Evolutionary conservation across 2,888 invertebrate genomes (phyloP).

Genomic region (Bugula neritina): DNA sequence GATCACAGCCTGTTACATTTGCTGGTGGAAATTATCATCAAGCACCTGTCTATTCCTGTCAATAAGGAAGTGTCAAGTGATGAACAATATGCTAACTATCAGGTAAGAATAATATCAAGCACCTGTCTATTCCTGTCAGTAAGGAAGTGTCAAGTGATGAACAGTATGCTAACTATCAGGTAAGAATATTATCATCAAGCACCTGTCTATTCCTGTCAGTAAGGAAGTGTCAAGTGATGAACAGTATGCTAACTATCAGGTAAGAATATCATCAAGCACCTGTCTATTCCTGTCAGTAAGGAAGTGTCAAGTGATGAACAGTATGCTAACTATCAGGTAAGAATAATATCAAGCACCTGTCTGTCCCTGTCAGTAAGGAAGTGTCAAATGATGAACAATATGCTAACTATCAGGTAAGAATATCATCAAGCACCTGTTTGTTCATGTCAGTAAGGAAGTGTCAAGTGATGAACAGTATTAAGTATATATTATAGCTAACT

Average conservation of each 20-base stretch:
- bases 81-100: neutral
- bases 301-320: too few species aligned
- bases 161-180: too few species aligned
- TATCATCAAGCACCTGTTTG: neutral
- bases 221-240: neutral
- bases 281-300: neutral
- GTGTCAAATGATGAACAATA: neutral
- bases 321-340: too few species aligned
- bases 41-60: neutral
- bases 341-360: neutral
- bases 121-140: neutral
- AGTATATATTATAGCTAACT: too few species aligned
- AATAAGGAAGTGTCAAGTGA: neutral
- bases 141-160: too few species aligned
- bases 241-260: neutral
- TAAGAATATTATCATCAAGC: neutral
- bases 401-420: neutral
- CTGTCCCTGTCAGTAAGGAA: neutral
- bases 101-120: neutral
- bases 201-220: neutral
- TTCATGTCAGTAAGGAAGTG: neutral
- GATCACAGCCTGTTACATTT: constrained; percentile 9
- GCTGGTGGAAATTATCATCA: neutral
- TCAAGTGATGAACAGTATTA: too few species aligned
- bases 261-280: neutral